Conservation (phyloP, 2,797 vertebrate species). For the Squalus acanthias region DNA sequence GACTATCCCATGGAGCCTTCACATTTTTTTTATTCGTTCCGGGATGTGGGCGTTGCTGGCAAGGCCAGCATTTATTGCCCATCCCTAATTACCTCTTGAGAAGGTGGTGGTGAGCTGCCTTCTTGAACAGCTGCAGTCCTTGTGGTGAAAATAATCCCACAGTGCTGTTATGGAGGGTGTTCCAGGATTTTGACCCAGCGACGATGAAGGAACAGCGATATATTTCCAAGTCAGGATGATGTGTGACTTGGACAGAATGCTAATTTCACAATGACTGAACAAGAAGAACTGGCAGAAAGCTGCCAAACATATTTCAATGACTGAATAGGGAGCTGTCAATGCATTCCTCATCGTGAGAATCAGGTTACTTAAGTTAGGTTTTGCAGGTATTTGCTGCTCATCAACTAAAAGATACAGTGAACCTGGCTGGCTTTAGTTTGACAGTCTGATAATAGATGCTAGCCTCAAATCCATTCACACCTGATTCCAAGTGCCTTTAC, state of each 20-base stretch:
- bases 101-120: no score
- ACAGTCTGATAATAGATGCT: not conserved
- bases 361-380: not conserved
- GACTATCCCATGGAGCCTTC: not conserved
- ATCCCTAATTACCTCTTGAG: no score
- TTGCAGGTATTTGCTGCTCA: not conserved
- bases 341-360: not conserved
- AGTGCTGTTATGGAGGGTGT: no score
- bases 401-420: not conserved
- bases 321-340: not conserved
- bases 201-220: no score
- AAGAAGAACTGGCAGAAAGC: not conserved
- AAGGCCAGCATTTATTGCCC: no score
- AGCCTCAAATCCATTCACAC: not conserved
- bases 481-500: not conserved
- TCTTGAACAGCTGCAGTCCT: no score
- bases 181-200: no score
- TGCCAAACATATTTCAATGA: not conserved
- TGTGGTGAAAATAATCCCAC: no score
- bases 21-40: no score
- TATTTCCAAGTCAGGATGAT: no score
- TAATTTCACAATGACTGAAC: not conserved
- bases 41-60: no score
- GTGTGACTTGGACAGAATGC: no score
- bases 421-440: not conserved